Evolutionary conservation across 2,113 vertebrate species (phyloP), one percentile per base, ranked within the genome.

Genomic region (Sebastes schlegelii): DNA sequence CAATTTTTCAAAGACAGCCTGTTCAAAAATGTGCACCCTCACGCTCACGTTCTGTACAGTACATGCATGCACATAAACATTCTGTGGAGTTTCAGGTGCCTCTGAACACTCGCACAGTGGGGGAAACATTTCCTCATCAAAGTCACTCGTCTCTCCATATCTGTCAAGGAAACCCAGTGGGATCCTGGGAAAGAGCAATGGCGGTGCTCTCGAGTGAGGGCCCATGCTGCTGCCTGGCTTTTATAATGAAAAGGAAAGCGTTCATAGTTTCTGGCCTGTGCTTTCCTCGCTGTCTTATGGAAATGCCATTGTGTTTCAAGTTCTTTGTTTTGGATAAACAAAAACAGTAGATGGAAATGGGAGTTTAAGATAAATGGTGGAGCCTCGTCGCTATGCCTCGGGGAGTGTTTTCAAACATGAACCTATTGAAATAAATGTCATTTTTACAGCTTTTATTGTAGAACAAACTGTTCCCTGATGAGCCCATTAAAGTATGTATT

Each of bases 311-410:
- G 87, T 88, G 82, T 90, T 91, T 92, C 19, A 90, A 81, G 73
- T 86, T 82, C 80, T 91, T 92, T 92, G 78, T 93, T 88, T 66
- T 71, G 65, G 62, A 65, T 88, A 87, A 92, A 94, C 86, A 91
- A 64, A 86, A 80, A 69, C 26, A 65, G n/a, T 12, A 62, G 68
- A 93, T 80, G 74, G 80, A 93, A 90, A 88, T 82, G 23, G 81
- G 77, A 85, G 84, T 92, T 89, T 87, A 79, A 68, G 85, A 80
- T 92, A 81, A 92, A 87, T 80, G 76, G 52, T 61, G 54, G 76
- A 70, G 60, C 43, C 68, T 64, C 4, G 77, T 72, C 5, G 58
- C 46, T 4, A 13, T 61, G 77, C 93, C 86, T 76, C 49, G 14
- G 84, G 87, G 79, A 88, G n/a, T 61, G 70, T 79, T 89, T 88